phyloP scores from a whole-genome alignment of 2,113 vertebrate species.

The Rhagologus leucostigma region DNA sequence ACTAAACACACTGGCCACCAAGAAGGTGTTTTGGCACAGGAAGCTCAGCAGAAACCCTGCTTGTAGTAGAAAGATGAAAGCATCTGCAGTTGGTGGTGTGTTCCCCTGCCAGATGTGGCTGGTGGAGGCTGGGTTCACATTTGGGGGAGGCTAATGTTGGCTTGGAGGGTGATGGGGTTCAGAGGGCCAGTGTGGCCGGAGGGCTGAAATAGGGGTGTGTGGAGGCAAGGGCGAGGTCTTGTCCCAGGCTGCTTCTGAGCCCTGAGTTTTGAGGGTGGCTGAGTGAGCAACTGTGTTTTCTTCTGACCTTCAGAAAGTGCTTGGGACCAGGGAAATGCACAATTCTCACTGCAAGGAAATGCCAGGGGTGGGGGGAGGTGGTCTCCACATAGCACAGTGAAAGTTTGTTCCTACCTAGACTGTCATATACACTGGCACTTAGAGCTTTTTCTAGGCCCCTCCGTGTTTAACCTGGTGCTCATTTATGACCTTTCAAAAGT shows the following conservation, averaged over 20 bases:
- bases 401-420: background rate
- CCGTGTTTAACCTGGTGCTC: background rate
- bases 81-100: fast-evolving
- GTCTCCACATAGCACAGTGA: background rate
- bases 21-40: background rate
- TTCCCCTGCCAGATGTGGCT: background rate
- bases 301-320: background rate
- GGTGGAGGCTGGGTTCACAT: background rate
- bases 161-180: background rate
- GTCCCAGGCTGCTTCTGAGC: background rate
- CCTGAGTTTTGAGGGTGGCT: background rate
- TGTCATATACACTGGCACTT: background rate
- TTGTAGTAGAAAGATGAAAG: background rate
- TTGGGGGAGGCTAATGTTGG: background rate
- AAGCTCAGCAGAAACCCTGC: background rate
- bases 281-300: background rate
- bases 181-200: background rate
- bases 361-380: background rate
- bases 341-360: background rate
- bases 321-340: background rate
- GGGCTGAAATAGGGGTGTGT: background rate
- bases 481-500: background rate
- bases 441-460: background rate
- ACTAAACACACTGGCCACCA: background rate
- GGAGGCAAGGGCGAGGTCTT: background rate